Evolutionary conservation across 2,797 vertebrate genomes (phyloP), one percentile per base, ranked within the genome.

Genomic region (Sphenopsis melanotis): DNA sequence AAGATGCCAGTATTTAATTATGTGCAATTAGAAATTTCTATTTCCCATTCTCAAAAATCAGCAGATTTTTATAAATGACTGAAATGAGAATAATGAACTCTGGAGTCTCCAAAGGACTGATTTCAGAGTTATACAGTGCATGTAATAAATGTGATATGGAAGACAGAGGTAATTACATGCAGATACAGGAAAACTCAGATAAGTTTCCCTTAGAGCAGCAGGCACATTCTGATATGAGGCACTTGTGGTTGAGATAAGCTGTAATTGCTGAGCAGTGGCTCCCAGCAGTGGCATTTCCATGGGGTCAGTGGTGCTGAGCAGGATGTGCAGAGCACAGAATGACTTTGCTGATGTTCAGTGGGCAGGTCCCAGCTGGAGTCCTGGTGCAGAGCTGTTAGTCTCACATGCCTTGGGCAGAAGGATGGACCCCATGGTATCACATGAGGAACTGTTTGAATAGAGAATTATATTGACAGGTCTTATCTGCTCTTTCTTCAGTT

Each of bases 151-250:
- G 27, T 42, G 75, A 47, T 87, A 26, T 39, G 70, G 57, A 79
- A 84, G 66, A 39, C 74, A 89, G 81, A 82, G 42, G 66, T 92
- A 92, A 91, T 93, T 89, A 72, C 55, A 47, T 82, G 47, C 63
- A 89, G 84, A 53, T 87, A 57, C 2, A 53, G 42, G 69, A 92
- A 37, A 64, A 23, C 10, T 84, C 39, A 57, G 70, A 53, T 87
- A 42, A 55, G 69, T 32, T 83, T 75, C 34, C 69, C 70, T 75
- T 29, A 1, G 70, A 83, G 91, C 70, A 36, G 3, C 37, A 37
- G 69, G 41, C 24, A 9, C 2, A 12, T 12, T 2, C 64, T 70
- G 80, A 41, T 29, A 4, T 0, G 4, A 30, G 57, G 41, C 69
- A 22, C 2, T 68, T n/a, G 22, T 46, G 81, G 12, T 41, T 86